Percentiles rank a stretch among this genome's conserved stretches.
Evolutionary conservation across 1,140 invertebrate genomes (phyloP).

Genomic region (Aphaenogaster rudis): DNA sequence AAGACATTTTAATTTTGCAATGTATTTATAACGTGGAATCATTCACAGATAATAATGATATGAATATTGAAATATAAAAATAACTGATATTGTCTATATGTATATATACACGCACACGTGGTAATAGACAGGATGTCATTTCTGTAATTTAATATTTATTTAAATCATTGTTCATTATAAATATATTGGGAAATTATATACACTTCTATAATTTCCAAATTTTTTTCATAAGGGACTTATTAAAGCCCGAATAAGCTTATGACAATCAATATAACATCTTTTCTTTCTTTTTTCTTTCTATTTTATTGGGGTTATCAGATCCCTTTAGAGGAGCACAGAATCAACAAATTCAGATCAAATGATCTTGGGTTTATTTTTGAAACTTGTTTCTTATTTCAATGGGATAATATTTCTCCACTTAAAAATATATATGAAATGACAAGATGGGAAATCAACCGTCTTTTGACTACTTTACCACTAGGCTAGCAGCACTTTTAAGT

Average conservation of each 20-base stretch:
- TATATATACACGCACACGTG: not conserved
- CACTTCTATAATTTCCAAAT: not conserved
- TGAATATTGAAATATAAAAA: conserved; percentile 13
- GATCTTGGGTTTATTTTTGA: not conserved
- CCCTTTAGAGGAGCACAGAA: not conserved
- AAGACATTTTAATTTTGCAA: conserved; percentile 3
- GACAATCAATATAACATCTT: not conserved
- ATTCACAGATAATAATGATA: not conserved
- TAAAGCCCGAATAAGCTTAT: not conserved
- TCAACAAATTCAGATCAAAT: not conserved
- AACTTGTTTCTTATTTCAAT: not conserved
- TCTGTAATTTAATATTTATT: conserved; percentile 51
- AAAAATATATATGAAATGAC: not conserved
- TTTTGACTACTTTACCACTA: not conserved
- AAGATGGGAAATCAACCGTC: not conserved
- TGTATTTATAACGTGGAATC: not conserved
- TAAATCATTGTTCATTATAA: conserved; percentile 41
- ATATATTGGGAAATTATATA: conserved; percentile 8
- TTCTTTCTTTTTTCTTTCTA: not conserved
- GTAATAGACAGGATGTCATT: not conserved
- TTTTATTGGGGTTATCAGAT: not conserved
- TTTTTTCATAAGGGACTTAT: not conserved
- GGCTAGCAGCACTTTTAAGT: not conserved
- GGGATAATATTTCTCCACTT: not conserved
- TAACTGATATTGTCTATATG: conserved; percentile 16